Conservation (phyloP, 2,888 invertebrate species). For the Ophioninae sp. region DNA sequence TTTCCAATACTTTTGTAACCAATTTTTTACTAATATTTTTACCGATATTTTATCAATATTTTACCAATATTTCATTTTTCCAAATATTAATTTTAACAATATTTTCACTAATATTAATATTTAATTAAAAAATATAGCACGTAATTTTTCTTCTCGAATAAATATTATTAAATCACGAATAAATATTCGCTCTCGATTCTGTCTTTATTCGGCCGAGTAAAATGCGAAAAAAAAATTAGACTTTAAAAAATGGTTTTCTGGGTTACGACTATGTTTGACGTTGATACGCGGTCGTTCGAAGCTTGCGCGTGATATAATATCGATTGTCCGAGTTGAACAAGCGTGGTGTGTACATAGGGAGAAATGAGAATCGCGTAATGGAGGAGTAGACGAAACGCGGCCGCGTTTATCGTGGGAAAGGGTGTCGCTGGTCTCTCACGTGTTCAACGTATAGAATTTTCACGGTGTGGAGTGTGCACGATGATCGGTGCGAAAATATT, state of each 20-base stretch:
- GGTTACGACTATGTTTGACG: not conserved
- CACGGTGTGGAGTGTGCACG: not conserved
- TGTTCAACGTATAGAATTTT: constrained; percentile 3
- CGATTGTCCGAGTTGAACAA: constrained; percentile 42
- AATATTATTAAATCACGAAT: no score
- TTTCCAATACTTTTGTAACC: no score
- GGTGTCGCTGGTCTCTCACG: constrained; percentile 43
- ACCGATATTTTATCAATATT: no score
- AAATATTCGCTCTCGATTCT: not conserved
- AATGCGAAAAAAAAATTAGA: not conserved
- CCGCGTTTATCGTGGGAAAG: constrained; percentile 51
- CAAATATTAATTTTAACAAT: no score
- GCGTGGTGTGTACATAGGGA: constrained; percentile 14
- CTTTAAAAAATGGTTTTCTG: not conserved
- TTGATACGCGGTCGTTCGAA: constrained; percentile 14
- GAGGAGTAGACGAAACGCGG: constrained; percentile 31
- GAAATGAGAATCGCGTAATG: constrained; percentile 21
- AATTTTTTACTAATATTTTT: no score
- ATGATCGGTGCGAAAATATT: not conserved
- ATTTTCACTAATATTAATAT: no score
- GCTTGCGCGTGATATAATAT: constrained; percentile 42
- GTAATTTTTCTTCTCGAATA: no score
- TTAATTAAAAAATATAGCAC: no score
- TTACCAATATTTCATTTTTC: no score
- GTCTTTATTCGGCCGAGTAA: not conserved